Conservation (phyloP, 2,797 vertebrate genomes). For the Ataeniobius toweri region DNA sequence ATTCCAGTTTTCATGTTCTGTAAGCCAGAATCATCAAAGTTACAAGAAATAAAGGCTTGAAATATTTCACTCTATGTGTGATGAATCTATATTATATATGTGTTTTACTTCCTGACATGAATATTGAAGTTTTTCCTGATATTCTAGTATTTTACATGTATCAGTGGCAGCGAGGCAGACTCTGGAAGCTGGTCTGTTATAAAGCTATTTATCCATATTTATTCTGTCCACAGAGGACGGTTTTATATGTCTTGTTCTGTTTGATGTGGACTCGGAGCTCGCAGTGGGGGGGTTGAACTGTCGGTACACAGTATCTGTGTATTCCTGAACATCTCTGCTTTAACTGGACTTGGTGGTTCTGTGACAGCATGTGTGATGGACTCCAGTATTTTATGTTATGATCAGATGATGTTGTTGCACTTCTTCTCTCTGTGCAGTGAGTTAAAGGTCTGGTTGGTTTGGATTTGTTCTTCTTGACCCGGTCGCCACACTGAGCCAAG, state of each 20-base stretch:
- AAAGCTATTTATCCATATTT: constrained; percentile 70
- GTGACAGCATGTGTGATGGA: neutral
- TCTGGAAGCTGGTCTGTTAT: constrained; percentile 42
- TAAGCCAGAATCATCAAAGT: neutral
- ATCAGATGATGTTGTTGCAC: neutral
- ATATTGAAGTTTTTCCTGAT: constrained; percentile 17
- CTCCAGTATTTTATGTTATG: no score
- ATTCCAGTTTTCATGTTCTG: neutral
- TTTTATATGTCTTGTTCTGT: constrained; percentile 50
- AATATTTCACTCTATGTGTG: neutral
- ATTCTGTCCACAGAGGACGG: constrained; percentile 50
- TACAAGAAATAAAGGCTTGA: neutral
- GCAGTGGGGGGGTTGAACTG: constrained; percentile 37
- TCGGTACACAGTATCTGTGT: constrained; percentile 69
- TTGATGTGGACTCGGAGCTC: constrained; percentile 24
- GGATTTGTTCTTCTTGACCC: neutral
- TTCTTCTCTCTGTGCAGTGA: neutral
- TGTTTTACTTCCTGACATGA: neutral
- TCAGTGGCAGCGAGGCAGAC: constrained; percentile 31
- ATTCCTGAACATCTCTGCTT: constrained; percentile 24
- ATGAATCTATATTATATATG: neutral
- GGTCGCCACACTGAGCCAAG: constrained; percentile 43
- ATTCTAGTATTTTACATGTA: neutral
- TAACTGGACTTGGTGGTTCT: neutral
- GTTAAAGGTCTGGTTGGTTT: neutral